Conservation (phyloP, 1,140 invertebrate species). For the Parapsyche elsis region DNA sequence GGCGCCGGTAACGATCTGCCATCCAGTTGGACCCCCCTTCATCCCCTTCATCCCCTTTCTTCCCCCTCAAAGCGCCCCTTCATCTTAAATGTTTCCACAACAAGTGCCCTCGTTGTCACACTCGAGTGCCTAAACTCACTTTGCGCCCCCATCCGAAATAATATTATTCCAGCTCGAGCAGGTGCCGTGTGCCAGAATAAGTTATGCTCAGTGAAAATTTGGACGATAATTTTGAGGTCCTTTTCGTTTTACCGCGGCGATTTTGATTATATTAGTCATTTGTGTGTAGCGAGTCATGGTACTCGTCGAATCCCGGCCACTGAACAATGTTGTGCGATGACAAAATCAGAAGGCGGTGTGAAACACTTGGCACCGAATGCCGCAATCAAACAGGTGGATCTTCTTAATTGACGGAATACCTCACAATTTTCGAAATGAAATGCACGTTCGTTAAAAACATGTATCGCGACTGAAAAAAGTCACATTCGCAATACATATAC, state of each 20-base stretch:
- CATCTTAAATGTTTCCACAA: slow-evolving; percentile 41
- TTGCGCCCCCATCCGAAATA: no score
- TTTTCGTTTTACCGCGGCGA: background rate
- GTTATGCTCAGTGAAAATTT: background rate
- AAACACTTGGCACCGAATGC: background rate
- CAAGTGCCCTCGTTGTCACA: slow-evolving; percentile 36
- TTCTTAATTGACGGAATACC: slow-evolving; percentile 12
- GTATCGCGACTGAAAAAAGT: no score
- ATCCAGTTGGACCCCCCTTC: background rate
- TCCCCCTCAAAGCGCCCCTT: background rate
- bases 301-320: background rate
- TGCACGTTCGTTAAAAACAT: background rate
- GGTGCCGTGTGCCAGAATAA: background rate
- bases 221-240: background rate
- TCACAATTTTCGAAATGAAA: background rate
- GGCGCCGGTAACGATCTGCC: slow-evolving; percentile 43
- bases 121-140: slow-evolving; percentile 5
- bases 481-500: no score
- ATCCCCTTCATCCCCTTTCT: background rate
- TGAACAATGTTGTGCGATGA: background rate
- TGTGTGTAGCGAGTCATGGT: background rate
- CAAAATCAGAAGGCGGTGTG: background rate
- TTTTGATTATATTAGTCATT: background rate
- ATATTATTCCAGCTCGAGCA: slow-evolving; percentile 5
- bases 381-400: slow-evolving; percentile 22